Evolutionary conservation across 1,140 invertebrate genomes (phyloP).

Genomic region (Dicyema japonicum): DNA sequence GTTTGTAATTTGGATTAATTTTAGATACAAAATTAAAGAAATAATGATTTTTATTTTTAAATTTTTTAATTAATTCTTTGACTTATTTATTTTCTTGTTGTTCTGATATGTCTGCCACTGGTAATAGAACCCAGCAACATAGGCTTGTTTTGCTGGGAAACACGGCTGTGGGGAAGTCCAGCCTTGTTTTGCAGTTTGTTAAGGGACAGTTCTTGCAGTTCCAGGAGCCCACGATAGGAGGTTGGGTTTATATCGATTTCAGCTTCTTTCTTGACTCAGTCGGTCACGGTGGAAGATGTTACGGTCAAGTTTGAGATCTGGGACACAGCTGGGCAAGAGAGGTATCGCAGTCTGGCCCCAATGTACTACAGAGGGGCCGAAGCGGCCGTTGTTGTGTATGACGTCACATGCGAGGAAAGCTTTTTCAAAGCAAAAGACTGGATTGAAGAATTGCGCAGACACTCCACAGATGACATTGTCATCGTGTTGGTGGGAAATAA

Average conservation of each 20-base stretch:
- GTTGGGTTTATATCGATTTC: conserved; percentile 9
- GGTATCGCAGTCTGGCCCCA: conserved; percentile 88
- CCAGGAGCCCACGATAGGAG: conserved; percentile 6
- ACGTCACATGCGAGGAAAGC: conserved; percentile 67
- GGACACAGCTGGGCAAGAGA: conserved; percentile 50
- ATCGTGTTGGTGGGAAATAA: conserved; percentile 37
- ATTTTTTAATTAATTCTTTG: too few species aligned
- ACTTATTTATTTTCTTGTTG: too few species aligned
- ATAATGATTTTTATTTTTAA: too few species aligned
- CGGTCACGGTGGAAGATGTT: conserved; percentile 81
- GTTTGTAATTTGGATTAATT: too few species aligned
- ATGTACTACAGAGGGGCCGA: conserved; percentile 96
- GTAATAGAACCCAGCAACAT: too few species aligned
- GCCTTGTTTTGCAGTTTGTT: conserved; percentile 6
- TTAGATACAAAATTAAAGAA: too few species aligned
- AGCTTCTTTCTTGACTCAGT: conserved; percentile 95
- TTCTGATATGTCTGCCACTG: too few species aligned
- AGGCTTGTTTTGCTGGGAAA: conserved; percentile 5
- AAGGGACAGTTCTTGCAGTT: conserved; percentile 6
- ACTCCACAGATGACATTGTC: not conserved
- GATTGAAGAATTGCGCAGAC: conserved; percentile 1
- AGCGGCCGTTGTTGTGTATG: conserved; percentile 94
- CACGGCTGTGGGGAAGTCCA: conserved; percentile 6
- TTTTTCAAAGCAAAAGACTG: conserved; percentile 2
- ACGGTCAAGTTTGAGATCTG: conserved; percentile 99